These are phyloP conservation scores for Umimayanthus kanabou DNA, from an alignment of 92 coral and sea anemone species.

Conservation along the genomic window DNA sequence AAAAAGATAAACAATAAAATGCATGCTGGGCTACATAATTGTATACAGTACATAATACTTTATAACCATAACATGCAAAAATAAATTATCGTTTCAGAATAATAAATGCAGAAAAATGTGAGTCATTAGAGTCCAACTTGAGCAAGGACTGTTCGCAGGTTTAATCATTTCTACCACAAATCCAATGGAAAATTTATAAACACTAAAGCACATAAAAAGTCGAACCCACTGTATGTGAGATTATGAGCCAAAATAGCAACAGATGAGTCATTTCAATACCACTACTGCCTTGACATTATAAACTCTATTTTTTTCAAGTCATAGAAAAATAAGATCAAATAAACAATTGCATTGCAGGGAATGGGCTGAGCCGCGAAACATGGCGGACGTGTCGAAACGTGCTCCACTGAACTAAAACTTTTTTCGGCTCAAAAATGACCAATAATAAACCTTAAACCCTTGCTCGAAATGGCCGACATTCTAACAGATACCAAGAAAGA, in stretches of 20 bases:
- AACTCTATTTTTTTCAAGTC: too few relatives aligned
- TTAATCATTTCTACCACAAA: background rate
- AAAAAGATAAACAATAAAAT: background rate
- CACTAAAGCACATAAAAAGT: background rate
- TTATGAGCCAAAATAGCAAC: background rate
- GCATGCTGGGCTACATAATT: background rate
- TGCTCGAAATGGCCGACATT: too few relatives aligned
- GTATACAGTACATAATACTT: background rate
- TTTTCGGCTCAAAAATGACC: too few relatives aligned
- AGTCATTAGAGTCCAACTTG: background rate
- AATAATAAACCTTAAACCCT: too few relatives aligned
- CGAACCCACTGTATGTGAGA: background rate
- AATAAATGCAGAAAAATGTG: background rate
- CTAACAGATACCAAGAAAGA: too few relatives aligned
- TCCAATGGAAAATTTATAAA: background rate
- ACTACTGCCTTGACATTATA: background rate
- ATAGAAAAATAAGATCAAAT: too few relatives aligned
- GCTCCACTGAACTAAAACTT: too few relatives aligned
- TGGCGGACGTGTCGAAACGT: too few relatives aligned
- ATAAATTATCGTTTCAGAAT: background rate
- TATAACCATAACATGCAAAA: background rate
- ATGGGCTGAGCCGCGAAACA: too few relatives aligned
- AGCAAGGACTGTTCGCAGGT: background rate
- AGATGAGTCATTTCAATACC: slow-evolving; percentile 1
- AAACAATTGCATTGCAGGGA: too few relatives aligned